Conservation (phyloP, 2,888 invertebrate genomes). For the Drosophila ochracea region DNA sequence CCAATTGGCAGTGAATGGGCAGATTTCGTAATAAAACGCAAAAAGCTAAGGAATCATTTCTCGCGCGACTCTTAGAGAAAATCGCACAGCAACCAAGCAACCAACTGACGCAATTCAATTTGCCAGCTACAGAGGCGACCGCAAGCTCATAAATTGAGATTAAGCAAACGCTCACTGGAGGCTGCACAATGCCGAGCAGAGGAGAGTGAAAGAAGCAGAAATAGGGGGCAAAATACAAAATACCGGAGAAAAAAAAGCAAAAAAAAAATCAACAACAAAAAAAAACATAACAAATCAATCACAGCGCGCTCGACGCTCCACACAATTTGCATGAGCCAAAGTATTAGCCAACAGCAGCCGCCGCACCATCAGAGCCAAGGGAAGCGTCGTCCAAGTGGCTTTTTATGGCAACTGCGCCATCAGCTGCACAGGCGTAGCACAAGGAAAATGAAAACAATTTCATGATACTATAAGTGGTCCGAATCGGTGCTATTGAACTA, state of each 20-base stretch:
- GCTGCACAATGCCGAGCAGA: slow-evolving; percentile 19
- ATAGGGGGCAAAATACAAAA: slow-evolving; percentile 4
- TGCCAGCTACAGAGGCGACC: slow-evolving; percentile 65
- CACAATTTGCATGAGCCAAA: slow-evolving; percentile 84
- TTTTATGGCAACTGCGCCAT: slow-evolving; percentile 84
- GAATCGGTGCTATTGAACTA: slow-evolving; percentile 86
- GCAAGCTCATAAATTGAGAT: slow-evolving; percentile 77
- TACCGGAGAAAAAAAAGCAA: slow-evolving; percentile 1
- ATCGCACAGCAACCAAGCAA: slow-evolving; percentile 37
- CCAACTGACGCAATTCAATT: slow-evolving; percentile 80
- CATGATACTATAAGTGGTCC: slow-evolving; percentile 86
- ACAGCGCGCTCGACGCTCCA: slow-evolving; percentile 49
- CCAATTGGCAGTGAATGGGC: slow-evolving; percentile 73
- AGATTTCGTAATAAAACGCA: slow-evolving; percentile 74
- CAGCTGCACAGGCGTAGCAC: slow-evolving; percentile 85
- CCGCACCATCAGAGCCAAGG: slow-evolving; percentile 38
- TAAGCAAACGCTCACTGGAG: slow-evolving; percentile 60
- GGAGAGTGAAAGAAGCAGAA: not conserved
- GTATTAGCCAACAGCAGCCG: slow-evolving; percentile 50
- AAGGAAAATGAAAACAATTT: slow-evolving; percentile 85
- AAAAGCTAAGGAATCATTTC: slow-evolving; percentile 44
- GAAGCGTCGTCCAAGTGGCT: slow-evolving; percentile 72
- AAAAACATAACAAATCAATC: slow-evolving; percentile 74
- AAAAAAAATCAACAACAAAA: not conserved
- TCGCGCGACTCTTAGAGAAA: slow-evolving; percentile 40